These are phyloP conservation scores for Parelbella ahira DNA, from an alignment of 2,888 invertebrate genomes.

Conservation along the genomic window DNA sequence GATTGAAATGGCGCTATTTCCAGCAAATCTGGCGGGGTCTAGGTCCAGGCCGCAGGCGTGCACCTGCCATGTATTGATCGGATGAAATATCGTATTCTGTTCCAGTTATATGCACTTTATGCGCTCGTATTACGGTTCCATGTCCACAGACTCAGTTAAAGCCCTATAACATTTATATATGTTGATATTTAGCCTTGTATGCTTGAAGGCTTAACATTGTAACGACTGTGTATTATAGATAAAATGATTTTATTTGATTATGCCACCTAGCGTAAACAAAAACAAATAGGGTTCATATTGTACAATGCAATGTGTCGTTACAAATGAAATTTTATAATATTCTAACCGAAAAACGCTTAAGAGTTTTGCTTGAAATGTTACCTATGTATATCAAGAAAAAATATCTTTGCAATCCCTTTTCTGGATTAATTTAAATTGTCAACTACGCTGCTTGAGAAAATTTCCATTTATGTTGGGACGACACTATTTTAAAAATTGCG, in stretches of 20 bases:
- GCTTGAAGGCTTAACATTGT: slow-evolving; percentile 12
- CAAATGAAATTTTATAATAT: too few relatives aligned
- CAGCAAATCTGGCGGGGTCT: slow-evolving; percentile 4
- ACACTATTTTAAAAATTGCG: too few relatives aligned
- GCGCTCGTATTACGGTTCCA: slow-evolving; percentile 17
- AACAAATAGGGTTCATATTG: too few relatives aligned
- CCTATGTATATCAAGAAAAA: too few relatives aligned
- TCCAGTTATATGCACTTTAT: slow-evolving; percentile 19
- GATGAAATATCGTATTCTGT: slow-evolving; percentile 16
- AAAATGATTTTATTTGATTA: not conserved
- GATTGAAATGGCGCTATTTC: slow-evolving; percentile 9
- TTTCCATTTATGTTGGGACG: too few relatives aligned
- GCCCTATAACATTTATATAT: slow-evolving; percentile 4
- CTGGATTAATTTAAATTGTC: too few relatives aligned
- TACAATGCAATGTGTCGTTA: too few relatives aligned
- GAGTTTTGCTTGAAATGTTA: too few relatives aligned
- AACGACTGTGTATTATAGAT: slow-evolving; percentile 3
- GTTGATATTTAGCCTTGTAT: not conserved
- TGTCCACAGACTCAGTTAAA: slow-evolving; percentile 5
- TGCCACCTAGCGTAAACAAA: too few relatives aligned
- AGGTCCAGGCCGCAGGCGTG: slow-evolving; percentile 24
- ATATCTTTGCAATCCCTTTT: too few relatives aligned
- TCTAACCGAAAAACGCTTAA: too few relatives aligned
- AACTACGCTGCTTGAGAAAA: too few relatives aligned
- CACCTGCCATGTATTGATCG: slow-evolving; percentile 24